Evolutionary conservation across 1,140 invertebrate species (phyloP), one percentile per base, ranked within the genome.

Genomic region (Drosophila melanica): DNA sequence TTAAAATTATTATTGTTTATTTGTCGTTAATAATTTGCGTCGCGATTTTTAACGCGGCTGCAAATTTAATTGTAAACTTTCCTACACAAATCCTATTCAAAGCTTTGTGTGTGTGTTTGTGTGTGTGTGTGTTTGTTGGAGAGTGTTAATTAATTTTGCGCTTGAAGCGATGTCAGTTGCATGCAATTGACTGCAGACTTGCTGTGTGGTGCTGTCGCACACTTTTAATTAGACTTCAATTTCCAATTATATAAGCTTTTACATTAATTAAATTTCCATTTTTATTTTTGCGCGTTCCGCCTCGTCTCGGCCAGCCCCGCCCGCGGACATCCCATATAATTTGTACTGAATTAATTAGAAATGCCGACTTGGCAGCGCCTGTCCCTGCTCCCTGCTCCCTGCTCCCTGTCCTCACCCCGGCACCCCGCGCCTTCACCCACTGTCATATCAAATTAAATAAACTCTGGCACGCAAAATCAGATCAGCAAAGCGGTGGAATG

Each of bases 121-220:
- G 47, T 54, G 53, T 27, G 39, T 48, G 50, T 58, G 53, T 60
- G 65, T 62, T 53, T 67, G 54, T 37, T 66, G 51, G 64, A 64
- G 79, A 82, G 82, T 87, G 84, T 87, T 87, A 87, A 87, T 87
- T 87, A 87, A 87, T 87, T 89, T 87, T 87, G 76, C 77, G 84
- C 82, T 76, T 79, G 59, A 73, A 85, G 72, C 81, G 67, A 59
- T 76, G 81, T 72, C 81, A 86, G 82, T 87, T 86, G 81, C 84
- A 87, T 79, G 81, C 81, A 76, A 72, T 79, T 60, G 74, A 71
- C 68, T 76, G 76, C 67, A 60, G 77, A 55, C 54, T 48, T 18
- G 53, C 41, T 41, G 30, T 62, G 48, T 71, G 50, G 16, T 51
- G 69, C 44, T 65, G 54, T 67, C 64, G 63, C 81, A 44, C 72